phyloP scores from a whole-genome alignment of 2,888 invertebrate genomes.

The Sinopyrophorus schimmeli region DNA sequence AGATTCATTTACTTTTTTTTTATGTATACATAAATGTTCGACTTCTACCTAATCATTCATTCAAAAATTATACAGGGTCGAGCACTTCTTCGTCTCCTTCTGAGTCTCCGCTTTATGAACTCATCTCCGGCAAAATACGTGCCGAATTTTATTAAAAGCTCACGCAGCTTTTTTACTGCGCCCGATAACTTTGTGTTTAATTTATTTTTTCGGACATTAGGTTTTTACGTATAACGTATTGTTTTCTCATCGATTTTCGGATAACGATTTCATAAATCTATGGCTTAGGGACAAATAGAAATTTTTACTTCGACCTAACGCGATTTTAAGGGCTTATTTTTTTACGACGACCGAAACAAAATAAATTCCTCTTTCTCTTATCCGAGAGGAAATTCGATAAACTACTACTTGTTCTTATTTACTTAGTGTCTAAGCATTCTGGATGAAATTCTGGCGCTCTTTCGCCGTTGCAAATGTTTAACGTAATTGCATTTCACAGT shows the following conservation, averaged over 20 bases:
- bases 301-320: too few relatives aligned
- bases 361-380: too few relatives aligned
- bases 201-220: too few relatives aligned
- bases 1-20: slow-evolving; percentile 24
- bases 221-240: too few relatives aligned
- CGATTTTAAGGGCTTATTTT: too few relatives aligned
- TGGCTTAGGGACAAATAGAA: too few relatives aligned
- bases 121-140: neutral
- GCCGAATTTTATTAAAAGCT: neutral
- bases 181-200: too few relatives aligned
- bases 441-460: slow-evolving; percentile 23
- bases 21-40: slow-evolving; percentile 21
- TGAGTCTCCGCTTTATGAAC: slow-evolving; percentile 5
- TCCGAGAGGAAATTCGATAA: too few relatives aligned
- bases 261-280: too few relatives aligned
- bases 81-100: slow-evolving; percentile 1
- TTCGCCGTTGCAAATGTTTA: slow-evolving; percentile 21
- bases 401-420: too few relatives aligned
- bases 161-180: neutral
- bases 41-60: slow-evolving; percentile 23
- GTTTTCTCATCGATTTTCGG: too few relatives aligned
- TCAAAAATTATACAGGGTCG: slow-evolving; percentile 15
- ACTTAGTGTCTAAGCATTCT: slow-evolving; percentile 26
- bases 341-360: too few relatives aligned
- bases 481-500: slow-evolving; percentile 29